A percentile compares a stretch with the other conserved stretches of the same genome.
Conservation (phyloP, 2,113 vertebrate species). For the Aptenodytes patagonicus region DNA sequence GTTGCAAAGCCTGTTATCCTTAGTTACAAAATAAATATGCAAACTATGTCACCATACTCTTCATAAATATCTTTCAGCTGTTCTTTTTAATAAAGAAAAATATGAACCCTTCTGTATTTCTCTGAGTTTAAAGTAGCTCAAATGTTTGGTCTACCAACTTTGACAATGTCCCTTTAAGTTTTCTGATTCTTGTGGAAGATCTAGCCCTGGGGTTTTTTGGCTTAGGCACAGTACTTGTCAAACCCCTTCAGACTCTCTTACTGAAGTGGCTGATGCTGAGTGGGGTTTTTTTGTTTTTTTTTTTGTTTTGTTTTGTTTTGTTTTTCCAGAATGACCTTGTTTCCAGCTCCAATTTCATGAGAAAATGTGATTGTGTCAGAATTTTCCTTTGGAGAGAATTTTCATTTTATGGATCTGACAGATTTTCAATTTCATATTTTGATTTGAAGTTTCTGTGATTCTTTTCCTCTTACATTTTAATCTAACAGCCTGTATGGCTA, state of each 20-base stretch:
- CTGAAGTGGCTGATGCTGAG: slow-evolving; percentile 27
- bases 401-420: slow-evolving; percentile 70
- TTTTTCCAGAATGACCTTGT: slow-evolving; percentile 19
- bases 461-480: slow-evolving; percentile 54
- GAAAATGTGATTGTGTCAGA: slow-evolving; percentile 65
- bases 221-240: slow-evolving; percentile 56
- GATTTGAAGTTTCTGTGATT: slow-evolving; percentile 70
- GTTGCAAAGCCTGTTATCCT: background rate
- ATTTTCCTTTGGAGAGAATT: slow-evolving; percentile 69
- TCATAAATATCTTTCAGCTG: slow-evolving; percentile 28
- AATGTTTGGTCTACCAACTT: slow-evolving; percentile 43
- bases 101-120: background rate
- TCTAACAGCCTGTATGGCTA: slow-evolving; percentile 60
- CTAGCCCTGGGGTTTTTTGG: slow-evolving; percentile 42
- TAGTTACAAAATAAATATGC: slow-evolving; percentile 6
- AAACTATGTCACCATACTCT: background rate
- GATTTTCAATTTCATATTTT: slow-evolving; percentile 73
- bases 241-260: slow-evolving; percentile 47
- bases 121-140: slow-evolving; percentile 18
- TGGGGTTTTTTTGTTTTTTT: background rate
- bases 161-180: slow-evolving; percentile 53
- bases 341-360: slow-evolving; percentile 49
- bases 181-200: slow-evolving; percentile 12
- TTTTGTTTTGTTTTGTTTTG: background rate
- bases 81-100: slow-evolving; percentile 19